These are phyloP conservation scores for Prochilodus magdalenae DNA, from an alignment of 2,113 vertebrate species.

Conservation along the genomic window DNA sequence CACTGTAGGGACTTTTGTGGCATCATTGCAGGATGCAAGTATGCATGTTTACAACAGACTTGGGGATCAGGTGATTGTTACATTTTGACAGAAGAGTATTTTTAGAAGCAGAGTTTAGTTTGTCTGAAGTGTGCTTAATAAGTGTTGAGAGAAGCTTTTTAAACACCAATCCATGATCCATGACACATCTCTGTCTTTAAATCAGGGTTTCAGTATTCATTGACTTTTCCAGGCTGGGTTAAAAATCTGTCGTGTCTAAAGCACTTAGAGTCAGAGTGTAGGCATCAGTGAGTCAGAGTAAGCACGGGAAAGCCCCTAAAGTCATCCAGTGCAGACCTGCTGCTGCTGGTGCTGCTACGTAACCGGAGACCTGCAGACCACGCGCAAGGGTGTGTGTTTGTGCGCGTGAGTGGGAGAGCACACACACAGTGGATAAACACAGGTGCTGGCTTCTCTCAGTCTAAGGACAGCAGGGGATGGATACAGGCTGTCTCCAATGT, in stretches of 20 bases:
- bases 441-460: constrained; percentile 42
- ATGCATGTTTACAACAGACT: too few relatives aligned
- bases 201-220: not conserved
- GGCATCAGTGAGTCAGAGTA: constrained; percentile 26
- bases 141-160: too few relatives aligned
- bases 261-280: constrained; percentile 11
- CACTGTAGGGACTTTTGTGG: too few relatives aligned
- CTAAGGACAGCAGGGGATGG: constrained; percentile 32
- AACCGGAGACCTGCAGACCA: constrained; percentile 10
- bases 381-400: constrained; percentile 17
- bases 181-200: not conserved
- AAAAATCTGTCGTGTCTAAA: not conserved
- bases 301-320: constrained; percentile 13
- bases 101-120: too few relatives aligned
- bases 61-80: too few relatives aligned
- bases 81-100: too few relatives aligned
- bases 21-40: too few relatives aligned
- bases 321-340: constrained; percentile 1
- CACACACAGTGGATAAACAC: constrained; percentile 42
- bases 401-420: not conserved
- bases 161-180: too few relatives aligned
- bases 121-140: too few relatives aligned
- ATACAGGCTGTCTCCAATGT: constrained; percentile 12
- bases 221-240: not conserved
- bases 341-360: not conserved